Conservation (phyloP, 2,888 invertebrate species). For the Ectropis crepuscularia region DNA sequence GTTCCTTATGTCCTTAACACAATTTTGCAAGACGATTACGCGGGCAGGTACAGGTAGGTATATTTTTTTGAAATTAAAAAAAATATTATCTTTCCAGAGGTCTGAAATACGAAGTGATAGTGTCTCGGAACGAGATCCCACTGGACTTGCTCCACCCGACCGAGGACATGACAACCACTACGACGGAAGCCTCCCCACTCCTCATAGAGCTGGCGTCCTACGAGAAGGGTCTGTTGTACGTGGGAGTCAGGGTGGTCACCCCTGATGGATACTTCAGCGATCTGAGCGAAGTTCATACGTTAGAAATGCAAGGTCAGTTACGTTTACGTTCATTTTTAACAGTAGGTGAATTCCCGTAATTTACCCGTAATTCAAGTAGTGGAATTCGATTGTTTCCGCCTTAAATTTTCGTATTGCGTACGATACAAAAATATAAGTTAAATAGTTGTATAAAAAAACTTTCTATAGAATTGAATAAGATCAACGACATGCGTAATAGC, state of each 20-base stretch:
- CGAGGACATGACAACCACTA: constrained; percentile 64
- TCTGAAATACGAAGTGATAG: constrained; percentile 86
- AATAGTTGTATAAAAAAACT: too few species aligned
- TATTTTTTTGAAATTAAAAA: too few species aligned
- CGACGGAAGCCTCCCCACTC: constrained; percentile 78
- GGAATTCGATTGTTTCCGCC: neutral
- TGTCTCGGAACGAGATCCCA: constrained; percentile 82
- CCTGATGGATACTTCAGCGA: constrained; percentile 86
- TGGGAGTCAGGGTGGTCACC: constrained; percentile 86
- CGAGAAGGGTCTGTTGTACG: constrained; percentile 80
- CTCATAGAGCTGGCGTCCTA: constrained; percentile 81
- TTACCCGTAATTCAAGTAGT: too few species aligned
- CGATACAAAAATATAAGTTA: too few species aligned
- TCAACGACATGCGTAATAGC: too few species aligned
- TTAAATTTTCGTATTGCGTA: too few species aligned
- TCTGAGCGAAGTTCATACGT: constrained; percentile 84
- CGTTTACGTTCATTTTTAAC: neutral
- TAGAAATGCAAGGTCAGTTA: constrained; percentile 70
- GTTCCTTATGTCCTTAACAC: too few species aligned
- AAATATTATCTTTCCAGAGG: constrained; percentile 49
- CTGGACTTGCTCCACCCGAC: constrained; percentile 71
- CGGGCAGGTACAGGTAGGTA: too few species aligned
- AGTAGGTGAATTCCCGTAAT: neutral
- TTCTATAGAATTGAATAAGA: too few species aligned
- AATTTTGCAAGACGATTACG: too few species aligned